Conservation (phyloP, 2,888 invertebrate genomes). For the Polydrusus cervinus region DNA sequence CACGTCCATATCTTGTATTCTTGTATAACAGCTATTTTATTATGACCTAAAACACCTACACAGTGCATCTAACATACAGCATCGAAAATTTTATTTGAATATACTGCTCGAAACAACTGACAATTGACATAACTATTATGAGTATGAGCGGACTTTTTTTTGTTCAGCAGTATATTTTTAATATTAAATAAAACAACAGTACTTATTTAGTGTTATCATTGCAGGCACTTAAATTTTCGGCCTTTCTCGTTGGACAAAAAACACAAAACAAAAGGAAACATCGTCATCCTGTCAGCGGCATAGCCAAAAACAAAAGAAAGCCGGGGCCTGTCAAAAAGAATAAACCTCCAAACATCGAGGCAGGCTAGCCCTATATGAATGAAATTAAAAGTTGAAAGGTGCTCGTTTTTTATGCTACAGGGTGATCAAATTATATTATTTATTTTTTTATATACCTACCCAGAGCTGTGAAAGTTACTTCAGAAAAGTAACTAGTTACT, state of each 20-base stretch:
- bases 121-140: no score
- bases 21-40: constrained; percentile 12
- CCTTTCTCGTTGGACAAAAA: background rate
- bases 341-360: constrained; percentile 20
- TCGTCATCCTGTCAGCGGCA: constrained; percentile 8
- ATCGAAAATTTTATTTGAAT: background rate
- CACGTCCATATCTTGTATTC: background rate
- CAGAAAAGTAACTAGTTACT: no score
- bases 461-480: no score
- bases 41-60: constrained; percentile 17
- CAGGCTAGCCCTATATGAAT: constrained; percentile 25
- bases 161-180: background rate
- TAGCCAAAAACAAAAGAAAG: constrained; percentile 28
- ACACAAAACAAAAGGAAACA: constrained; percentile 22
- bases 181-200: background rate
- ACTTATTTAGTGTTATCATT: no score
- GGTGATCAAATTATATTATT: background rate
- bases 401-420: background rate
- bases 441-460: no score
- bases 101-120: background rate
- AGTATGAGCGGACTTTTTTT: no score
- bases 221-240: constrained; percentile 3
- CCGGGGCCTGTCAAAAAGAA: constrained; percentile 16
- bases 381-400: constrained; percentile 22
- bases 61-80: background rate